Percentiles rank a stretch among this genome's conserved stretches.
phyloP scores from a whole-genome alignment of 2,888 invertebrate species.

The Liodrosophila aerea region DNA sequence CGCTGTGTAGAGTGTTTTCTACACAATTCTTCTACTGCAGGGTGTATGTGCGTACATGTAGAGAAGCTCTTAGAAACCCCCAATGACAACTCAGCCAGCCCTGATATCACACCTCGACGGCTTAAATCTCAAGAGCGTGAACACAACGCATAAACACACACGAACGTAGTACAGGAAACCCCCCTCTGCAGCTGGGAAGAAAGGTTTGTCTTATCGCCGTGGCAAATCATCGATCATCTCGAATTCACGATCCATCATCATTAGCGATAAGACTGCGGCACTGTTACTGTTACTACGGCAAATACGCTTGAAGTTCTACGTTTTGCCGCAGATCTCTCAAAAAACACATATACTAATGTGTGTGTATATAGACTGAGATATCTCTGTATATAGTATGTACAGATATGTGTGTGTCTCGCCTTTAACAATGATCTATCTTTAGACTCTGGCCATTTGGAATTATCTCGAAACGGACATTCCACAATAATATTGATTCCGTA shows the following conservation, averaged over 20 bases:
- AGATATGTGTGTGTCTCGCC: not conserved
- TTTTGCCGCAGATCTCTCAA: constrained; percentile 48
- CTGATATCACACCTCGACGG: constrained; percentile 37
- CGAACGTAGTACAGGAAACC: constrained; percentile 18
- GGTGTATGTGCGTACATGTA: no score
- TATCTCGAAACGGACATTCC: constrained; percentile 18
- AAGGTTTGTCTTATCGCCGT: constrained; percentile 33
- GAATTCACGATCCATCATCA: constrained; percentile 78
- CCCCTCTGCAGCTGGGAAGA: not conserved
- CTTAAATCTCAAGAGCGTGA: constrained; percentile 64
- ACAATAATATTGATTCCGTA: not conserved
- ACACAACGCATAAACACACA: constrained; percentile 26
- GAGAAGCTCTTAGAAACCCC: no score
- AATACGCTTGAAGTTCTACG: constrained; percentile 61
- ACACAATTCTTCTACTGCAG: no score
- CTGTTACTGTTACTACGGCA: constrained; percentile 5
- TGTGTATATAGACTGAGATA: not conserved
- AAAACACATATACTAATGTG: not conserved
- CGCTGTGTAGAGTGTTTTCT: no score
- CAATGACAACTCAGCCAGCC: constrained; percentile 26
- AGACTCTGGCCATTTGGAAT: constrained; percentile 8
- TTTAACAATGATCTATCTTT: constrained; percentile 14
- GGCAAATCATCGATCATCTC: constrained; percentile 76
- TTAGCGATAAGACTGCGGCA: constrained; percentile 62
- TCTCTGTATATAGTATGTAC: not conserved